Evolutionary conservation across 2,888 invertebrate genomes (phyloP), one percentile per base, ranked within the genome.

Genomic region (Ypsolopha sequella): DNA sequence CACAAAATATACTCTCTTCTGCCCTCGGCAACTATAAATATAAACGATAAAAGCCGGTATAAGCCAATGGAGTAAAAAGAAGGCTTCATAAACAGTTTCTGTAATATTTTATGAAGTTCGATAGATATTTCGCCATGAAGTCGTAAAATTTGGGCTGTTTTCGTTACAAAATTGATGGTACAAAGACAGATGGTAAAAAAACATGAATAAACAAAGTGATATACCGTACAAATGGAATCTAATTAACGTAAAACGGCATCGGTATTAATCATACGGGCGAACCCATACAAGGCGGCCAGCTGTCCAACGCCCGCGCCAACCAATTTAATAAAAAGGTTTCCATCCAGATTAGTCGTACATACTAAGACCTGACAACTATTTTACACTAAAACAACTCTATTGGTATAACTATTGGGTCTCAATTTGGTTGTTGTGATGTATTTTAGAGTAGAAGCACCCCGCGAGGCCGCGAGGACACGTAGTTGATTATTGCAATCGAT

Each of bases 311-410:
- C 63, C 62, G 60, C 65, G 60, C 67, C 59, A 52, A 60, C 65
- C 76, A 82, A 84, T 86, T 77, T 80, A 77, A 79, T 86, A 81
- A 85, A 86, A 86, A 84, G 85, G 85, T 82, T 85, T 85, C 81
- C 69, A 73, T 78, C 61, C 62, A 73, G 70, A 73, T 70, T 66
- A 64, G 57, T 52, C 52, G 48, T 54, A 45, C 36, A 36, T 6
- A 36, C 10, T 10, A 8, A 36, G n/a, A 10, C 13, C 10, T 8
- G 36, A 1, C 36, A 24, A 24, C 24, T 3, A 24, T 24, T 24
- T 24, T 4, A 24, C 24, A 14, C 13, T 36, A 9, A 36, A 47
- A 6, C 13, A n/a, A 47, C 47, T 14, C 36, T 47, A 11, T 13
- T 6, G 2, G 7, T 8, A 36, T 7, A 7, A 14, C 13, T 7